Conservation (phyloP, 2,888 invertebrate species). For the Dryobota labecula region DNA sequence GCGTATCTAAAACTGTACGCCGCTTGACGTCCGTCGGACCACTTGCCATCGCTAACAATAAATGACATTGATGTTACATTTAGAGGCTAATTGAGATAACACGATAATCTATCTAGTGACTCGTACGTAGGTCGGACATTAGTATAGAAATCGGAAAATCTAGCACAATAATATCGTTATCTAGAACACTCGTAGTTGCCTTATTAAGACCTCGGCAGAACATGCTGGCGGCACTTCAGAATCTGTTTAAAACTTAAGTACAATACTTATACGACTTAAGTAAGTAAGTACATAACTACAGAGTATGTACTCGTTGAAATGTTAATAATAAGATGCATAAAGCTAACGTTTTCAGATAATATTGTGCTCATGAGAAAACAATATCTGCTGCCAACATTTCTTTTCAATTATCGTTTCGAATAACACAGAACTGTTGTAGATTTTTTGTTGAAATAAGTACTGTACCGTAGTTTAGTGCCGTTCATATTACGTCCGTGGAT, state of each 20-base stretch:
- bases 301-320: neutral
- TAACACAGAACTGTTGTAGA: conserved; percentile 28
- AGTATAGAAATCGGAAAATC: conserved; percentile 34
- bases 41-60: conserved; percentile 54
- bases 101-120: conserved; percentile 41
- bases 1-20: conserved; percentile 52
- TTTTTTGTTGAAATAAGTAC: conserved; percentile 55
- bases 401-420: conserved; percentile 56
- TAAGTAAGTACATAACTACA: neutral
- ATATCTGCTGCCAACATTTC: conserved; percentile 47
- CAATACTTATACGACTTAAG: conserved; percentile 9
- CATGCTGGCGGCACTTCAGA: conserved; percentile 13
- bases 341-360: conserved; percentile 17
- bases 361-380: conserved; percentile 21
- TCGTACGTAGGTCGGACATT: conserved; percentile 25
- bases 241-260: conserved; percentile 20
- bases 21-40: conserved; percentile 56
- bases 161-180: conserved; percentile 39
- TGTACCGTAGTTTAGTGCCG: conserved; percentile 29
- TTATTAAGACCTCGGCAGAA: conserved; percentile 22
- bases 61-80: conserved; percentile 60
- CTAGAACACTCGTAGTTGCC: conserved; percentile 22
- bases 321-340: conserved; percentile 21
- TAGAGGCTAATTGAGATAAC: conserved; percentile 58
- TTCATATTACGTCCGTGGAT: conserved; percentile 62